Percentiles rank a stretch among this genome's conserved stretches.
These are phyloP conservation scores for Alfaro cultratus DNA, from an alignment of 2,797 vertebrate genomes.

Conservation along the genomic window DNA sequence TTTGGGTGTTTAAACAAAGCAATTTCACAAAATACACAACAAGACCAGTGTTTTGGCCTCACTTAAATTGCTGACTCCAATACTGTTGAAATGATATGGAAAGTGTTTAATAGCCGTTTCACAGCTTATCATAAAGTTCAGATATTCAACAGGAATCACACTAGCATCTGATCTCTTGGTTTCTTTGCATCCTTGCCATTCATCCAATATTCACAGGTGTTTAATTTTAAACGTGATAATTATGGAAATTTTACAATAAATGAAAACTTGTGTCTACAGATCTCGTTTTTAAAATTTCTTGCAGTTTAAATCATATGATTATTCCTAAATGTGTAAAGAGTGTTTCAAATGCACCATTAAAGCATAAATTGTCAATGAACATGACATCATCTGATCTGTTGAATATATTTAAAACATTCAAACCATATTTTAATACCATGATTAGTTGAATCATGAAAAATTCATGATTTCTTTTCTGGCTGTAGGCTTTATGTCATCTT, in stretches of 20 bases:
- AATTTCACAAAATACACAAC: neutral
- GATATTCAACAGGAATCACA: neutral
- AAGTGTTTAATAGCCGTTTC: neutral
- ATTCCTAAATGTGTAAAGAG: neutral
- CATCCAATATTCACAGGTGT: neutral
- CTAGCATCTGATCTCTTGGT: neutral
- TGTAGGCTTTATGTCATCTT: neutral
- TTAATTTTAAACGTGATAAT: neutral
- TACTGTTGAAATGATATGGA: neutral
- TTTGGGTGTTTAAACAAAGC: neutral
- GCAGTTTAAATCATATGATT: neutral
- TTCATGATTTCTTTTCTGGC: neutral
- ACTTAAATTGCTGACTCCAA: neutral
- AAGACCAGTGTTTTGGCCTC: neutral
- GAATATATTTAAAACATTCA: neutral
- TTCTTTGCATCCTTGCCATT: neutral
- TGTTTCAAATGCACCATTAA: neutral
- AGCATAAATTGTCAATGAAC: neutral
- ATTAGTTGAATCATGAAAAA: neutral
- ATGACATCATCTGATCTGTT: too few species aligned
- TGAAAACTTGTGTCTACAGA: neutral
- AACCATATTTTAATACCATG: neutral
- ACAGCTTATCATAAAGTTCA: neutral
- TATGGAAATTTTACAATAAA: neutral
- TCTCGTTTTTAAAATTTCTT: neutral